Evolutionary conservation across 2,888 invertebrate species (phyloP), one percentile per base, ranked within the genome.

Genomic region (Barypeithes pellucidus): DNA sequence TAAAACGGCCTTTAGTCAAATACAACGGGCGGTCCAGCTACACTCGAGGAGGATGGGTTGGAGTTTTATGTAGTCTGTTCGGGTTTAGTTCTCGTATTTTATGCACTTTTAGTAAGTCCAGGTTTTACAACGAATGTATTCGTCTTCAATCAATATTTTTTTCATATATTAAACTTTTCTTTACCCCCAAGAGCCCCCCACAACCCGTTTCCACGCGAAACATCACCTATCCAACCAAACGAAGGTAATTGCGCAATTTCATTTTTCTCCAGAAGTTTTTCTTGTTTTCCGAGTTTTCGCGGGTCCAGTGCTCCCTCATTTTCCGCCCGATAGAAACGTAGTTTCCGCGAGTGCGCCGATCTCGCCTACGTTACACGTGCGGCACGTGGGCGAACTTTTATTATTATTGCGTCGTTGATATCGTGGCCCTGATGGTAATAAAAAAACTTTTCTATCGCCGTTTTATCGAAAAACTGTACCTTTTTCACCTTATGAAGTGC

Each of bases 301-400:
- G 63, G 33, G 63, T 67, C 59, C 67, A 67, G 67, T 67, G 67
- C 67, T 67, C 59, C 59, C 59, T 45, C n/a, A 45, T 57, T 67
- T 59, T 59, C 22, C 57, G 18, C 24, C 22, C 29, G 18, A 36
- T 43, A 16, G 11, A 59, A 52, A 43, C 22, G 22, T 45, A 7
- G 14, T 47, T 43, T 62, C 12, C 33, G 54, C 16, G 50, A 29
- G 45, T 22, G 50, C 63, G 33, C 47, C 7, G 36, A 33, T 20
- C 36, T n/a, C 47, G 22, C 20, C 11, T 50, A 12, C 47, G 18
- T 33, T 50, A 20, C 29, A 43, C 24, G 43, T 61, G 45, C 43
- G n/a, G n/a, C 45, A 41, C 45, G 61, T 61, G 61, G 45, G 24
- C 24, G 45, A 57, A 57, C 54, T 52, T 12, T 14, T 57, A 57